Evolutionary conservation across 2,113 vertebrate genomes (phyloP), one percentile per base, ranked within the genome.

Genomic region (Cebidichthys violaceus): DNA sequence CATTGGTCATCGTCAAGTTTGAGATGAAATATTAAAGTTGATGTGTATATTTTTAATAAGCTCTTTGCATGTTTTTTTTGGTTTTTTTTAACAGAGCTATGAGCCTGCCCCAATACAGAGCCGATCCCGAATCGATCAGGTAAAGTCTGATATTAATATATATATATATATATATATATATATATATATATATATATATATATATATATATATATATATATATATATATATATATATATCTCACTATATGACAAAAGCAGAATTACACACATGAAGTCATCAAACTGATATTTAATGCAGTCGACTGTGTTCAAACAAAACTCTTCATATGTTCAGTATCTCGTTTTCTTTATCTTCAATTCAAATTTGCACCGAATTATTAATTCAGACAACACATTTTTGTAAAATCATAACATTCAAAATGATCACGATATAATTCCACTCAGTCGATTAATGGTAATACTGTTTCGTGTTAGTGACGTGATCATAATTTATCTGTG

Each of bases 41-140:
- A 17, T 54, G 29, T 79, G 2, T 74, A 2, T 69, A 52, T 41
- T 75, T 41, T 66, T 6, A 68, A 2, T 60, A 68, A 71, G 9
- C 1, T n/a, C 6, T 83, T 61, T 79, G 11, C 15, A 4, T 55
- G 20, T 41, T 47, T 59, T 4, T 59, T 29, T 14, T 35, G 8
- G 6, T 50, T 50, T 47, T 35, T 62, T 66, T 43, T 61, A 50
- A 80, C 90, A 96, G 95, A 95, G 87, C 90, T 94, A 94, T 45
- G 95, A 96, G 65, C 94, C 95, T 57, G 80, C 91, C 81, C 88
- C 93, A 33, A 89, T 95, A 90, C 95, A 93, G 88, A 95, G 81
- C 88, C 92, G 95, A 57, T 92, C 94, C 76, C 75, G 95, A 85
- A 90, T 94, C 13, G 95, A 96, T 90, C 94, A 95, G 93, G 94